These are phyloP conservation scores for Riparia riparia DNA, from an alignment of 2,113 vertebrate species.

Conservation along the genomic window DNA sequence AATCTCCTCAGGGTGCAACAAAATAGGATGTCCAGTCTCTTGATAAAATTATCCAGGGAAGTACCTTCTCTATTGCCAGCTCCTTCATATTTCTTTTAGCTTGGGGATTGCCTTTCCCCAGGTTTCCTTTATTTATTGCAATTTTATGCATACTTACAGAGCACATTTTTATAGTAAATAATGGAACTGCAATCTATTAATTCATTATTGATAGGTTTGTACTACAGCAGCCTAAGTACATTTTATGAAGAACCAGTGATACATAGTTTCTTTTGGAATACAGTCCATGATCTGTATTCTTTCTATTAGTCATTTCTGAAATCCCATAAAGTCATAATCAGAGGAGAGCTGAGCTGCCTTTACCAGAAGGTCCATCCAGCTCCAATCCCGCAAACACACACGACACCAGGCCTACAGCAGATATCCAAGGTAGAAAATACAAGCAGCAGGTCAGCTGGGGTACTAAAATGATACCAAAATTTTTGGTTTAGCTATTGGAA, in stretches of 20 bases:
- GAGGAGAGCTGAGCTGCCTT: not conserved
- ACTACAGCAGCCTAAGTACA: not conserved
- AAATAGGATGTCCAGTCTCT: not conserved
- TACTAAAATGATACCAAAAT: not conserved
- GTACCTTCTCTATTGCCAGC: not conserved
- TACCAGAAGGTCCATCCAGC: not conserved
- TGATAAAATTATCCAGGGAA: not conserved
- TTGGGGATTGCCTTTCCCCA: not conserved
- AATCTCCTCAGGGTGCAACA: not conserved
- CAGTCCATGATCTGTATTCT: not conserved
- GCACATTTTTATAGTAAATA: constrained; percentile 42
- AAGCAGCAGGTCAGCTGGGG: not conserved
- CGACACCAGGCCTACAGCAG: not conserved
- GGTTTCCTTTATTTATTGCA: not conserved
- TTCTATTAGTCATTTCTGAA: not conserved
- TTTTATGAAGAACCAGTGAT: constrained; percentile 2
- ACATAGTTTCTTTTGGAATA: constrained; percentile 13
- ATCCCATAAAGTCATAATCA: not conserved
- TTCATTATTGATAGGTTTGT: constrained; percentile 49
- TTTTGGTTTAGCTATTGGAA: not conserved
- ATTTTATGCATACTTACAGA: constrained; percentile 3
- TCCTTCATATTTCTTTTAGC: not conserved
- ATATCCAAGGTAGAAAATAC: not conserved
- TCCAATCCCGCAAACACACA: not conserved
- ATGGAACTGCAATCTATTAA: constrained; percentile 23